Conservation (phyloP, 2,888 invertebrate species). For the Xestoiulus laeticollis region DNA sequence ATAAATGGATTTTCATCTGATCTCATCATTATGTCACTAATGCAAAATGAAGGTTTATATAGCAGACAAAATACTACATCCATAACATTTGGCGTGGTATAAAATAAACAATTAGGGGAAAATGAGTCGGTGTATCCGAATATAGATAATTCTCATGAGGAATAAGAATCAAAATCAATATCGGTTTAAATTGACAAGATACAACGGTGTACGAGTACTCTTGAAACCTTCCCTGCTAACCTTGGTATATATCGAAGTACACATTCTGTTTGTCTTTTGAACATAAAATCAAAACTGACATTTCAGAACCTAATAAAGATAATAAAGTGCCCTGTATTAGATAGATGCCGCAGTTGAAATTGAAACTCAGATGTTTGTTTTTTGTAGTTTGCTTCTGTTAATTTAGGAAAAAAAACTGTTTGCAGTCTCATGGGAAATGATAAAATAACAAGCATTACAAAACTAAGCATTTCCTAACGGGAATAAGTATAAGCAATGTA, state of each 20-base stretch:
- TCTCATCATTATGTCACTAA: neutral
- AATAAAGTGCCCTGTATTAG: neutral
- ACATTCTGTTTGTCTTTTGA: neutral
- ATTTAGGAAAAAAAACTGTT: too few relatives aligned
- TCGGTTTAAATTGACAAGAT: neutral
- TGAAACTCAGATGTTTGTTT: neutral
- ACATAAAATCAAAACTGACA: conserved; percentile 11
- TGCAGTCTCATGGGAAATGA: too few relatives aligned
- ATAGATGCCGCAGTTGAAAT: neutral
- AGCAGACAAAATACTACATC: neutral
- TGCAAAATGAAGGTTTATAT: neutral
- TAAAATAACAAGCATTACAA: too few relatives aligned
- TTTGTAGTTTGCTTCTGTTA: too few relatives aligned
- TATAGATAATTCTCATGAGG: conserved; percentile 3
- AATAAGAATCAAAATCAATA: conserved; percentile 11
- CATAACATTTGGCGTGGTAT: neutral
- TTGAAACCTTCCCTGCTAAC: neutral
- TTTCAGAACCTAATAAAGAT: neutral
- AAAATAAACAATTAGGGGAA: neutral
- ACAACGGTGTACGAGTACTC: neutral
- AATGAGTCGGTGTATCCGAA: neutral
- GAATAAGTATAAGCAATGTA: too few relatives aligned
- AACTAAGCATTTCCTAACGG: too few relatives aligned
- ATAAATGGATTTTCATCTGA: neutral
- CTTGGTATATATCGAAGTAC: neutral